Percentiles rank a stretch among this genome's conserved stretches.
Evolutionary conservation across 2,113 vertebrate species (phyloP).

Genomic region (Emberiza fucata): DNA sequence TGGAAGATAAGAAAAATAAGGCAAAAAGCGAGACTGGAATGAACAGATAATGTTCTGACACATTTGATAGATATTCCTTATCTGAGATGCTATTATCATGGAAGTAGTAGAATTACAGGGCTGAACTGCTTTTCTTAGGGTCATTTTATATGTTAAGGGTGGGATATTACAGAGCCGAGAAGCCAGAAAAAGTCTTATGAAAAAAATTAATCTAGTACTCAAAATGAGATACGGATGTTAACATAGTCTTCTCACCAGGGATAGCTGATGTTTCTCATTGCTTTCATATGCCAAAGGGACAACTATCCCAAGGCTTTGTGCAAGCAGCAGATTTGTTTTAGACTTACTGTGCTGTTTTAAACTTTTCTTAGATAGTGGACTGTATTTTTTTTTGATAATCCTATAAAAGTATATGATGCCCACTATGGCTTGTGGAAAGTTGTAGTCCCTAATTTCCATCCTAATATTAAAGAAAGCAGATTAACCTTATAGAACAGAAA

Average conservation of each 20-base stretch:
- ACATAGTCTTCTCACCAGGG: not conserved
- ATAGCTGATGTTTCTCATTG: not conserved
- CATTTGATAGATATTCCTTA: conserved; percentile 14
- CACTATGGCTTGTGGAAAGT: not conserved
- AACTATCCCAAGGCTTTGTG: not conserved
- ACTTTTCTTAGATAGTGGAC: not conserved
- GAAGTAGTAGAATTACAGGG: conserved; percentile 5
- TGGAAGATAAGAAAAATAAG: conserved; percentile 28
- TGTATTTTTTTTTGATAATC: not conserved
- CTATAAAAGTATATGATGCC: not conserved
- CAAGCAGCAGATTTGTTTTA: not conserved
- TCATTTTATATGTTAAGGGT: not conserved
- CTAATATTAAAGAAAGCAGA: not conserved
- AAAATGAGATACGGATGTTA: conserved; percentile 2
- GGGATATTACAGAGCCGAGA: not conserved
- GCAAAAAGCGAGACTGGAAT: not conserved
- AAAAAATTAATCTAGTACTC: not conserved
- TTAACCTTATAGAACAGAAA: not conserved
- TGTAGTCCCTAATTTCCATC: not conserved
- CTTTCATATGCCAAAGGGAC: not conserved
- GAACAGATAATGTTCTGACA: not conserved
- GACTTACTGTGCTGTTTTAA: not conserved
- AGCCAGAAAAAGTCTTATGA: not conserved
- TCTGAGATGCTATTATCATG: not conserved
- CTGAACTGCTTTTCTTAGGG: conserved; percentile 8